These are phyloP conservation scores for Corythoichthys intestinalis DNA, from an alignment of 2,113 vertebrate genomes.

Conservation along the genomic window DNA sequence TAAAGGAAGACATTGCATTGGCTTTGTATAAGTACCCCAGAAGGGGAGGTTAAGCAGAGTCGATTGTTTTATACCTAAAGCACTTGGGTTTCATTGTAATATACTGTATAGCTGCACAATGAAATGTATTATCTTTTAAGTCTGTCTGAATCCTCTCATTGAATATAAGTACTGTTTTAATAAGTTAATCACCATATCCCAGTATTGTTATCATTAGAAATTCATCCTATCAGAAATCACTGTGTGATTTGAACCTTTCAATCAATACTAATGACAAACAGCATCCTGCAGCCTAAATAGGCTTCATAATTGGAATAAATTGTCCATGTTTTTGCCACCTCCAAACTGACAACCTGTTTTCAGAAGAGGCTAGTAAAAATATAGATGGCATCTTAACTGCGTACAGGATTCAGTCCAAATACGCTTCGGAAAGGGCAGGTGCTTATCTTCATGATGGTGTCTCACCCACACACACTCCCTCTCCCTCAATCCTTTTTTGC, in stretches of 20 bases:
- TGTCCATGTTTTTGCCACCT: conserved; percentile 13
- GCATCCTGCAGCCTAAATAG: conserved; percentile 34
- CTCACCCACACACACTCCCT: conserved; percentile 18
- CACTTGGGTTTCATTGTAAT: too few relatives aligned
- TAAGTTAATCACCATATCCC: background rate
- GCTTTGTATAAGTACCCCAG: too few relatives aligned
- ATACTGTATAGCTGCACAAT: too few relatives aligned
- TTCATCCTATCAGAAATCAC: too few relatives aligned
- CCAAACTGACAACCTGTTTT: too few relatives aligned
- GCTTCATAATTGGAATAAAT: conserved; percentile 37
- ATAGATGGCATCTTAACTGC: conserved; percentile 22
- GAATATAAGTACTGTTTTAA: background rate
- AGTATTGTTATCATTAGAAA: too few relatives aligned
- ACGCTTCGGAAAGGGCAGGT: conserved; percentile 34
- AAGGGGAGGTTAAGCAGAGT: too few relatives aligned
- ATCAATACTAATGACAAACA: conserved; percentile 15
- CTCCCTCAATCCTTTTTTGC: conserved; percentile 19
- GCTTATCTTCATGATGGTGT: conserved; percentile 31
- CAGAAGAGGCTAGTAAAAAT: conserved; percentile 9
- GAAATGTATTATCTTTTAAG: conserved; percentile 11
- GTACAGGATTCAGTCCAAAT: conserved; percentile 22
- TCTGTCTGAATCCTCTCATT: conserved; percentile 36
- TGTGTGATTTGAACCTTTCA: too few relatives aligned
- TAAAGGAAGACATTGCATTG: too few relatives aligned
- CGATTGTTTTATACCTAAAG: too few relatives aligned